Conservation (phyloP, 2,797 vertebrate genomes). For the Sebastes vulpes region DNA sequence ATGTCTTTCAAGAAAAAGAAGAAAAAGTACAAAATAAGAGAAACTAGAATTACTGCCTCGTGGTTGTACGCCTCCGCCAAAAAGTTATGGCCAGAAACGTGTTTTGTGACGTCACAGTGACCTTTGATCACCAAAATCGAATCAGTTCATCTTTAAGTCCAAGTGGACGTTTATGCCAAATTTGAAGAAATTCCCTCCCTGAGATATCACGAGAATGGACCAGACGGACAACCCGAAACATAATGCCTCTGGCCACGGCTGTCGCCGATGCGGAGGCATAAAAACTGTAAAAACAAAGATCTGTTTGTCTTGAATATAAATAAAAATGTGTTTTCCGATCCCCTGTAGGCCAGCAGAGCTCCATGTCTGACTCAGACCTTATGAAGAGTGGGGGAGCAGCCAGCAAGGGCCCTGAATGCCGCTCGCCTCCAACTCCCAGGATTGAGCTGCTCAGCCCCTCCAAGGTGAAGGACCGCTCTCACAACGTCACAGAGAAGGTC, state of each 20-base stretch:
- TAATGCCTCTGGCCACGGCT: too few species aligned
- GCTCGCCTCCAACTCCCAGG: conserved; percentile 81
- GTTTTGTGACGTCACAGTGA: too few species aligned
- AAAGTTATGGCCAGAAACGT: too few species aligned
- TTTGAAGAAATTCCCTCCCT: too few species aligned
- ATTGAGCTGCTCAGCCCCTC: conserved; percentile 93
- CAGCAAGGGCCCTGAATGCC: conserved; percentile 87
- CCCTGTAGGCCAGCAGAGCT: conserved; percentile 71
- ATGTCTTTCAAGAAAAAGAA: neutral
- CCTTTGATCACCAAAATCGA: too few species aligned
- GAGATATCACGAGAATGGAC: too few species aligned
- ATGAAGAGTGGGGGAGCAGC: conserved; percentile 88
- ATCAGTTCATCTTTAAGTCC: too few species aligned
- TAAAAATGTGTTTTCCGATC: neutral
- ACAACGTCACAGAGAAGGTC: conserved; percentile 96
- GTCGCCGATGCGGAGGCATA: too few species aligned
- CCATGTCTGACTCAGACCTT: conserved; percentile 86
- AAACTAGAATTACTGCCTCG: too few species aligned
- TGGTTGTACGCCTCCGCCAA: too few species aligned
- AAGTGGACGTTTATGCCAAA: too few species aligned
- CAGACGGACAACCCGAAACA: too few species aligned
- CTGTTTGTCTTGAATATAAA: neutral
- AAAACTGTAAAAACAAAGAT: neutral
- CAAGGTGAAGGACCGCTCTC: conserved; percentile 92
- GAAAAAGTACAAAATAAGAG: neutral